Evolutionary conservation across 1,140 invertebrate species (phyloP).

Genomic region (Philotrypesis tridentata): DNA sequence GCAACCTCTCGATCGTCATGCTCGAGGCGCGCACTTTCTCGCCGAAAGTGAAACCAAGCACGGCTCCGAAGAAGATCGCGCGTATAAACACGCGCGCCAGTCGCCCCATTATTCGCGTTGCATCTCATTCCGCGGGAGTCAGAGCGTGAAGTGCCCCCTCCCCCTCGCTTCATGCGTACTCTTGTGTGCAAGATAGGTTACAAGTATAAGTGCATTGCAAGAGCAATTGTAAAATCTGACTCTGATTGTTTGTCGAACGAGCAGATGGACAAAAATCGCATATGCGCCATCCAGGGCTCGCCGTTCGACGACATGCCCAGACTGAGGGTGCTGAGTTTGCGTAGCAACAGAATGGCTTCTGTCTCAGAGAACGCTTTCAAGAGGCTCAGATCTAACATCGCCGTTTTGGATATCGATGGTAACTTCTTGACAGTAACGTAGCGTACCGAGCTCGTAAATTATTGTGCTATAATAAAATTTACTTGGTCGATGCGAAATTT

Average conservation of each 20-base stretch:
- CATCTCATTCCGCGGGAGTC: slow-evolving; percentile 29
- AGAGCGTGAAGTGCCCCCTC: slow-evolving; percentile 17
- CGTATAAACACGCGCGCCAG: neutral
- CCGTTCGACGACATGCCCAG: slow-evolving; percentile 89
- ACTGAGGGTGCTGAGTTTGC: slow-evolving; percentile 84
- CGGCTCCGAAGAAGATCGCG: neutral
- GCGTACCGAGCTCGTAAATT: too few relatives aligned
- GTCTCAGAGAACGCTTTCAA: slow-evolving; percentile 85
- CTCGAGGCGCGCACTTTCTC: slow-evolving; percentile 58
- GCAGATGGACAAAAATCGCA: slow-evolving; percentile 82
- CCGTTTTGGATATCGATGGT: slow-evolving; percentile 90
- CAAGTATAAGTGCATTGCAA: neutral
- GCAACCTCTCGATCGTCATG: slow-evolving; percentile 22
- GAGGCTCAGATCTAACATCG: slow-evolving; percentile 85
- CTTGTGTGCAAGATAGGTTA: neutral
- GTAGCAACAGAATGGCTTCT: slow-evolving; percentile 84
- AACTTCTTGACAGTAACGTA: too few relatives aligned
- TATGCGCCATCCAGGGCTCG: slow-evolving; percentile 80
- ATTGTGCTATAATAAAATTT: too few relatives aligned
- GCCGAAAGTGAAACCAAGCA: slow-evolving; percentile 61
- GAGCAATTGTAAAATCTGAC: neutral
- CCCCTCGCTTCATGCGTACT: neutral
- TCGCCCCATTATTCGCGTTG: slow-evolving; percentile 1
- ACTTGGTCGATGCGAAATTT: too few relatives aligned
- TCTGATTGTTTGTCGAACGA: slow-evolving; percentile 5